These are phyloP conservation scores for Leptoclinus maculatus DNA, from an alignment of 2,797 vertebrate genomes.

Conservation along the genomic window DNA sequence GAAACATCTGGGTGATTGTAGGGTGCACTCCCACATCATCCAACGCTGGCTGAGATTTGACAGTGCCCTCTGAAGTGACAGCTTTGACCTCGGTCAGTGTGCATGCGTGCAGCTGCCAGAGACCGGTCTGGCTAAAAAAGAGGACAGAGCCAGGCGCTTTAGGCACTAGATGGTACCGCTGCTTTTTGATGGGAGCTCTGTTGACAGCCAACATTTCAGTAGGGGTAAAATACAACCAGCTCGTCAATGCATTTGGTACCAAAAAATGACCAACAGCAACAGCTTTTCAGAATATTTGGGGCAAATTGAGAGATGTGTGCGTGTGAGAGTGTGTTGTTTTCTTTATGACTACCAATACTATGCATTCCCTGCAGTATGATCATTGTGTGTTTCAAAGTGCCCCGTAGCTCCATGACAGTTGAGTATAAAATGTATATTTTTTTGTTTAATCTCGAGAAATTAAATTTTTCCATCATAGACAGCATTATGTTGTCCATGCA, in stretches of 20 bases:
- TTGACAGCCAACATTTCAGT: slow-evolving; percentile 75
- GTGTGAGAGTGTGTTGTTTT: slow-evolving; percentile 53
- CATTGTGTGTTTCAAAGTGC: neutral
- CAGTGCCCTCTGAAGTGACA: slow-evolving; percentile 87
- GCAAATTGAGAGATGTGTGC: slow-evolving; percentile 41
- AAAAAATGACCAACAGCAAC: slow-evolving; percentile 51
- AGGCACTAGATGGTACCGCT: slow-evolving; percentile 78
- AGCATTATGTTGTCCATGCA: slow-evolving; percentile 51
- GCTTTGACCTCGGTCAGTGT: slow-evolving; percentile 85
- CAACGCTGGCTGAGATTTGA: slow-evolving; percentile 83
- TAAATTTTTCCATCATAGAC: neutral
- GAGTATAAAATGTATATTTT: slow-evolving; percentile 1
- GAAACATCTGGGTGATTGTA: slow-evolving; percentile 87
- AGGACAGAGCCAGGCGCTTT: slow-evolving; percentile 78
- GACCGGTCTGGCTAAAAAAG: slow-evolving; percentile 70
- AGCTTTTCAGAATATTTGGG: slow-evolving; percentile 60
- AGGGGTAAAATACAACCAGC: slow-evolving; percentile 69
- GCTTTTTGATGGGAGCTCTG: slow-evolving; percentile 77
- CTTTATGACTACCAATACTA: slow-evolving; percentile 19
- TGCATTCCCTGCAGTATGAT: neutral
- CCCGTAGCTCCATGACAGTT: slow-evolving; percentile 1
- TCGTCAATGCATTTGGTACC: slow-evolving; percentile 61
- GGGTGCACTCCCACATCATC: slow-evolving; percentile 83
- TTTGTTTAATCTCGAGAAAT: slow-evolving; percentile 26
- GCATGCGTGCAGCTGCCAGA: slow-evolving; percentile 82